These are phyloP conservation scores for Latheticus oryzae DNA, from an alignment of 2,888 invertebrate genomes.

Conservation along the genomic window DNA sequence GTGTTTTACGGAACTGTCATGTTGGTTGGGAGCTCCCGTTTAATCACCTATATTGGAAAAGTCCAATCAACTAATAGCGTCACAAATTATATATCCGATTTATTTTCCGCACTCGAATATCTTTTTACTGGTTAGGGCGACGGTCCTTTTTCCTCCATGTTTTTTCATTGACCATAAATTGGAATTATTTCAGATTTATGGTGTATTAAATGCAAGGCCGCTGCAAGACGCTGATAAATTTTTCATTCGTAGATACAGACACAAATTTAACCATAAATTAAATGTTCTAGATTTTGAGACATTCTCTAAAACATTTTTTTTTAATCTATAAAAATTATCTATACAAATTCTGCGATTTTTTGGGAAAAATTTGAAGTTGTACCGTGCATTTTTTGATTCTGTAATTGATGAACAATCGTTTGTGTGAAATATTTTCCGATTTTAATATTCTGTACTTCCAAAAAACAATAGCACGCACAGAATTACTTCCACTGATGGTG, in stretches of 20 bases:
- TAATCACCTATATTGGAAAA: constrained; percentile 46
- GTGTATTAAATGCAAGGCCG: constrained; percentile 31
- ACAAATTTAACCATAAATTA: constrained; percentile 4
- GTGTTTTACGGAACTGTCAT: constrained; percentile 47
- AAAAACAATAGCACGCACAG: no score
- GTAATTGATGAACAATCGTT: no score
- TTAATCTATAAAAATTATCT: no score
- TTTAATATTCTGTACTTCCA: no score
- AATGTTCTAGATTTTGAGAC: neutral
- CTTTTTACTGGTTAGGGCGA: constrained; percentile 34
- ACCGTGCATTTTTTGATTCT: no score
- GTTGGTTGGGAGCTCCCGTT: constrained; percentile 42
- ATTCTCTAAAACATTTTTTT: no score
- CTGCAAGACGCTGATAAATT: constrained; percentile 35
- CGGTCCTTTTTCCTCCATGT: constrained; percentile 37
- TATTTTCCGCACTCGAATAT: constrained; percentile 43
- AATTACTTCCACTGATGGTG: no score
- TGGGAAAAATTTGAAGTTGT: no score
- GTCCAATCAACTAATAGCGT: constrained; percentile 56
- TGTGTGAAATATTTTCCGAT: no score
- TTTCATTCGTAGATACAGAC: constrained; percentile 11
- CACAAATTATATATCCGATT: constrained; percentile 53
- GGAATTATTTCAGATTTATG: constrained; percentile 48
- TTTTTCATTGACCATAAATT: constrained; percentile 46
- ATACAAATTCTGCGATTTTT: no score